phyloP scores from a whole-genome alignment of 2,113 vertebrate genomes.

The Rynchops niger region DNA sequence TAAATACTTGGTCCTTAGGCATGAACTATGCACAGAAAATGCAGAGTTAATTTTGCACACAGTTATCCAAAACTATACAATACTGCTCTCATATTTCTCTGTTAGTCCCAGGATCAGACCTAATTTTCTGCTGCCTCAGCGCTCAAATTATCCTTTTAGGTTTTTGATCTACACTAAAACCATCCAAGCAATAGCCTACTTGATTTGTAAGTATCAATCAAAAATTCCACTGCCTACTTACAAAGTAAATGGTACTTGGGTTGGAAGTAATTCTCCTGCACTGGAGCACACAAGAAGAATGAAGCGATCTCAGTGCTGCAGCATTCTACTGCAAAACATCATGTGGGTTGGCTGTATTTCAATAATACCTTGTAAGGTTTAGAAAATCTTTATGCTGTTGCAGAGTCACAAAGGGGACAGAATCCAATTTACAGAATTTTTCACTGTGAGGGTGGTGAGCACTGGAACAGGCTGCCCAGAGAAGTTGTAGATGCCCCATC shows the following conservation, averaged over 20 bases:
- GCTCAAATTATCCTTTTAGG: not conserved
- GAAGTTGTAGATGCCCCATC: too few relatives aligned
- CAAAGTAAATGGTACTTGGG: not conserved
- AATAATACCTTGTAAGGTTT: not conserved
- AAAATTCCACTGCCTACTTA: not conserved
- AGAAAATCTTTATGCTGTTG: not conserved
- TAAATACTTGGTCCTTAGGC: not conserved
- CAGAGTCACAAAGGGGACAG: not conserved
- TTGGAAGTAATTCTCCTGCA: not conserved
- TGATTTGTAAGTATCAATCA: not conserved
- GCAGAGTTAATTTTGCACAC: not conserved
- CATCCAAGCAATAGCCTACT: not conserved
- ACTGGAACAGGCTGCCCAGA: too few relatives aligned
- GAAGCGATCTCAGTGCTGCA: not conserved
- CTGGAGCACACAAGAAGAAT: not conserved
- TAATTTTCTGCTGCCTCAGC: not conserved
- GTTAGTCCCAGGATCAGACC: not conserved
- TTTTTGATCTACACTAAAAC: not conserved
- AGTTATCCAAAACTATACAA: not conserved
- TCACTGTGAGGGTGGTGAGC: too few relatives aligned
- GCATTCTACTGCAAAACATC: not conserved
- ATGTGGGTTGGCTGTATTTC: not conserved
- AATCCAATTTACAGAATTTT: not conserved
- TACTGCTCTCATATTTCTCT: not conserved
- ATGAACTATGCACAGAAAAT: not conserved